These are phyloP conservation scores for Misgurnus mizolepis DNA, from an alignment of 2,113 vertebrate genomes.

Conservation along the genomic window DNA sequence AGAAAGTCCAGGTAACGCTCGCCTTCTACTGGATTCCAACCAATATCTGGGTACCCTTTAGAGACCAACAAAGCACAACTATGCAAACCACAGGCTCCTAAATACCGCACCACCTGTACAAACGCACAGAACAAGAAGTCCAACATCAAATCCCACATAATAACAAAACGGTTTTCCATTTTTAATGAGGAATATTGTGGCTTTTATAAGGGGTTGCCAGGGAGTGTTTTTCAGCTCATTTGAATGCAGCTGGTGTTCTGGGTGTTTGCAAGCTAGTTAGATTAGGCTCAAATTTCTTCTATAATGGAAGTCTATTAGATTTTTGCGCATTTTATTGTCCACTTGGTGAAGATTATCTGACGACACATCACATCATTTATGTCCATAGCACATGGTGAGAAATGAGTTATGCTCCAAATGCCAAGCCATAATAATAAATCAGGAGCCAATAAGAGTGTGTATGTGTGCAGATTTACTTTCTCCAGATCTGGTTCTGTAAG, in stretches of 20 bases:
- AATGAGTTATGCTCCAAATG: too few species aligned
- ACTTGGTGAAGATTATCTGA: too few species aligned
- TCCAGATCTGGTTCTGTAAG: constrained; percentile 87
- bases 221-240: too few species aligned
- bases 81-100: constrained; percentile 88
- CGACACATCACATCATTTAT: too few species aligned
- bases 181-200: background rate
- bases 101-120: constrained; percentile 87
- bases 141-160: background rate
- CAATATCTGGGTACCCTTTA: constrained; percentile 91
- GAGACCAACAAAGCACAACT: constrained; percentile 87
- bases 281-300: too few species aligned
- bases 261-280: too few species aligned
- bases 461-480: constrained; percentile 74
- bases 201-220: background rate
- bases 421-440: background rate
- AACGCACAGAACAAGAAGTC: constrained; percentile 8
- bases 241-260: too few species aligned
- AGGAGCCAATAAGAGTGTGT: background rate
- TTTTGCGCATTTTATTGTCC: too few species aligned
- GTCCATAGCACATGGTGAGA: background rate
- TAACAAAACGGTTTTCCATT: too few species aligned
- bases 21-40: constrained; percentile 97
- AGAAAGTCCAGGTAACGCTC: constrained; percentile 94
- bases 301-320: too few species aligned